Evolutionary conservation across 2,113 vertebrate species (phyloP).

Genomic region (Egretta garzetta): DNA sequence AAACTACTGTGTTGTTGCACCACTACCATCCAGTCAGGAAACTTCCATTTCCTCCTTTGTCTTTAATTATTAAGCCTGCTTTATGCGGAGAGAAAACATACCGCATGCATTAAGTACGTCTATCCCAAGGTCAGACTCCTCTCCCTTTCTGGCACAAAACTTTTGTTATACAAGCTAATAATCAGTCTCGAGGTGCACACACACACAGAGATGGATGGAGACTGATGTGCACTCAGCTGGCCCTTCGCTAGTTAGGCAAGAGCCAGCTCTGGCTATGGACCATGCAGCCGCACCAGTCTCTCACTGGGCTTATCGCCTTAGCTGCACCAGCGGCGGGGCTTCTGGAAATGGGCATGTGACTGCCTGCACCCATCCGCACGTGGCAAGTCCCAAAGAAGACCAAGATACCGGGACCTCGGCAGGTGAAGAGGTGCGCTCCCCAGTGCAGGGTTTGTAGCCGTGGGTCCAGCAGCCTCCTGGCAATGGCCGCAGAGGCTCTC

Average conservation of each 20-base stretch:
- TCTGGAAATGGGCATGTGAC: fast-evolving
- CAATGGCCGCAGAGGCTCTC: background rate
- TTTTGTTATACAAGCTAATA: background rate
- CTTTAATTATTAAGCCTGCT: background rate
- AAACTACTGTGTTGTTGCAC: background rate
- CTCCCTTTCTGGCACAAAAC: background rate
- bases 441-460: background rate
- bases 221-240: background rate
- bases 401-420: fast-evolving
- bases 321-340: fast-evolving
- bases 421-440: fast-evolving
- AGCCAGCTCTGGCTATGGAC: background rate
- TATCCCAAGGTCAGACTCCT: background rate
- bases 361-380: background rate
- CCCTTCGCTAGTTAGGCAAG: fast-evolving
- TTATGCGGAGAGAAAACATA: background rate
- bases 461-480: background rate
- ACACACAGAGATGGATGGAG: background rate
- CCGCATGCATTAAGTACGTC: background rate
- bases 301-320: background rate
- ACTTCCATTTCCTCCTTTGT: background rate
- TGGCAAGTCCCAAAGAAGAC: background rate
- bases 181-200: background rate
- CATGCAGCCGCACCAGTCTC: background rate
- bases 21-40: background rate